Base-by-base conservation (phyloP, 2,113 vertebrate species). In the Corvus cornix region DNA sequence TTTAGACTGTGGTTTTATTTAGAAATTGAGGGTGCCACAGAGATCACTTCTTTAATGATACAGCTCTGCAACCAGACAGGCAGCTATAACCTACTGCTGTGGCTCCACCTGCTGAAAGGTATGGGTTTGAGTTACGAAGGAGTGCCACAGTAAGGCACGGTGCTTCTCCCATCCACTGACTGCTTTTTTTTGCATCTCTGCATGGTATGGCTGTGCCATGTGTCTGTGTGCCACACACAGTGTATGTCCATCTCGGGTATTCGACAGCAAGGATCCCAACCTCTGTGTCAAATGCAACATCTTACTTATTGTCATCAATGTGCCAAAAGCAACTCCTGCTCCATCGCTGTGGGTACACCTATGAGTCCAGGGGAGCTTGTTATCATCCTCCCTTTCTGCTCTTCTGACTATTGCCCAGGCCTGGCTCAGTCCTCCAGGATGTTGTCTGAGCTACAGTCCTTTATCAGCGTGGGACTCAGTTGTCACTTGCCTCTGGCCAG, bases 101-200 rank as follows among this genome's bases (percentile, higher is more conserved):
- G 86, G 96, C 95, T 97, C 96, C 96, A 97, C 91, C 96, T 97
- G 89, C 95, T 95, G 96, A 91, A 96, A 97, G 69, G 95, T 89
- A 92, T 0, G 28, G 21, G 64, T 72, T 59, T 72, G 91, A 95
- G 69, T 87, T 81, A 44, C 0, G 12, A 41, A 37, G 63, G 68
- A 93, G 59, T 17, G 63, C 68, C 56, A 48, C 23, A 0, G 33
- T 5, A 46, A 79, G 14, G 39, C 37, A 33, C 41, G 1, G 30
- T 6, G 23, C 35, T 84, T 81, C 73, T 84, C 60, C 27, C 43
- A 30, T 9, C 30, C 48, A 13, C 35, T 39, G 37, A 30, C 37
- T 28, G 28, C 4, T 46, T 16, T 33, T 19, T 16, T 56, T 43
- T 33, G 18, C 72, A 44, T 33, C 35, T 17, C 56, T 51, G 64